These are phyloP conservation scores for Chitala chitala DNA, from an alignment of 2,113 vertebrate genomes.

Conservation along the genomic window DNA sequence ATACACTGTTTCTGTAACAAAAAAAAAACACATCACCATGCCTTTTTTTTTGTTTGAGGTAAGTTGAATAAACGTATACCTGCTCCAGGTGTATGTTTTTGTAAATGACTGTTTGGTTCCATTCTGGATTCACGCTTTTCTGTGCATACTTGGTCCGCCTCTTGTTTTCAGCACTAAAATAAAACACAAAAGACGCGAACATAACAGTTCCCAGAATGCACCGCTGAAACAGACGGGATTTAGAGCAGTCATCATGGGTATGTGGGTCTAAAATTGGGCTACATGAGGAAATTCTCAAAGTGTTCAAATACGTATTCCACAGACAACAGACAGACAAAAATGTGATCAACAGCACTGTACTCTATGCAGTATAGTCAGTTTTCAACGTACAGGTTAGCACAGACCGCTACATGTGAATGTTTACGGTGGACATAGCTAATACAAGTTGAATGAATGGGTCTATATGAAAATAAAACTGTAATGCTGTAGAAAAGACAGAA, in stretches of 20 bases:
- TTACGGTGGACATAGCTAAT: not conserved
- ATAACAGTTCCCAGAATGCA: not conserved
- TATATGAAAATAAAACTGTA: not conserved
- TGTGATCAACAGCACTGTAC: not conserved
- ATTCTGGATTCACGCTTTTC: constrained; percentile 94
- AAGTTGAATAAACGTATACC: constrained; percentile 56
- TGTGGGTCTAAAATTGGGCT: not conserved
- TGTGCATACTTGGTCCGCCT: constrained; percentile 88
- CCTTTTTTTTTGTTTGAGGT: too few relatives aligned
- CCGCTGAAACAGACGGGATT: not conserved
- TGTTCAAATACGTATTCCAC: not conserved
- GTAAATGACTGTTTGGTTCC: constrained; percentile 99
- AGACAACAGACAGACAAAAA: not conserved
- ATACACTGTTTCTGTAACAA: too few relatives aligned
- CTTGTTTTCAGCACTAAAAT: constrained; percentile 89
- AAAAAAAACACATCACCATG: too few relatives aligned
- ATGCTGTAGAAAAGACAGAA: not conserved
- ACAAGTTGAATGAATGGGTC: not conserved
- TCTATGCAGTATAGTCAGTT: not conserved
- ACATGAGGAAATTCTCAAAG: not conserved
- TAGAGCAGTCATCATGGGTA: not conserved
- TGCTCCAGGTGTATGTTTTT: constrained; percentile 96
- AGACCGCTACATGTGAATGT: not conserved
- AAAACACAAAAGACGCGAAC: constrained; percentile 22
- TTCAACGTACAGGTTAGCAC: not conserved